Evolutionary conservation across 2,888 invertebrate genomes (phyloP), one percentile per base, ranked within the genome.

Genomic region (Erebia aethiops): DNA sequence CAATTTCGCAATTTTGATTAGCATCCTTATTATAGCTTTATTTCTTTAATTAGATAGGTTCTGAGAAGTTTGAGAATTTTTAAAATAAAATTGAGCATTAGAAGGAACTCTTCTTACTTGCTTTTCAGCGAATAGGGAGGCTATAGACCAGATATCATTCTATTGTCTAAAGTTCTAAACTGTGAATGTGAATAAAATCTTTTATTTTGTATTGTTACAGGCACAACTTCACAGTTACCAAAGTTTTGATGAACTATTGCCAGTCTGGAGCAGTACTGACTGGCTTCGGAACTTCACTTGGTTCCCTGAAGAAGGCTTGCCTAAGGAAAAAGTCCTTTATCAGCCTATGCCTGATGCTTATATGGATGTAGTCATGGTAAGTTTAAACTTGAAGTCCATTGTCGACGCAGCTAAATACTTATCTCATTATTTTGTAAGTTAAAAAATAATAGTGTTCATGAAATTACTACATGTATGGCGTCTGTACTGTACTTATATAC

Each of bases 221-320:
- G 86, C 90, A 58, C 74, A 83, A 76, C 78, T 88, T 69, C 88
- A 90, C 77, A 87, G 84, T 76, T 87, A 76, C 74, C 51, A 73
- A 21, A 82, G 74, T 69, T 91, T 87, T 74, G 85, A 88, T 56
- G 78, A 80, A 56, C 77, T 90, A 65, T 77, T 86, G 41, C 75
- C 69, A 21, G 74, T 76, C 43, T 91, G 87, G 87, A 81, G 82
- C 62, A 75, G 79, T n/a, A 76, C 79, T 62, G 85, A 90, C 35
- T 92, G 88, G 87, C 83, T 91, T 13, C 81, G 87, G 72, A 84
- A 84, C 69, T 83, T 84, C 72, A 74, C 80, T n/a, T 87, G 86
- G 85, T 82, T 85, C 71, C 80, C 80, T n/a, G 80, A 86, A 56
- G 85, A 87, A 60, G 84, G 86, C 41, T 78, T 92, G 74, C 92